Conservation (phyloP, 1,140 invertebrate species). For the Scaptomyza montana region DNA sequence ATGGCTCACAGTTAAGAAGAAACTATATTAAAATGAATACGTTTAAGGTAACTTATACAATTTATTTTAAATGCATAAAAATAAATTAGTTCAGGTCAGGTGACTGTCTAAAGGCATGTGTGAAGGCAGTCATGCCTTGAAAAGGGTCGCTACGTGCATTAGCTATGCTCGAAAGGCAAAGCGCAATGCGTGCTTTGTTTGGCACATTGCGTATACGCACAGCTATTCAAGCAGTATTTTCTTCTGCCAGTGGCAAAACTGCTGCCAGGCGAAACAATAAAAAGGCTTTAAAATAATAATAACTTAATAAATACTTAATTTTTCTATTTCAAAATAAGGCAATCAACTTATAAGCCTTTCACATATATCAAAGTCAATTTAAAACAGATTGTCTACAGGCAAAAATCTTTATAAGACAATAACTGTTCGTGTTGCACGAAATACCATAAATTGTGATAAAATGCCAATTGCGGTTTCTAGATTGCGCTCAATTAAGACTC, state of each 20-base stretch:
- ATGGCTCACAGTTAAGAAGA: background rate
- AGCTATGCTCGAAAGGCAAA: conserved; percentile 67
- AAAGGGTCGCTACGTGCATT: conserved; percentile 65
- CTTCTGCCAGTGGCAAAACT: conserved; percentile 29
- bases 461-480: background rate
- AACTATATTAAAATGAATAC: background rate
- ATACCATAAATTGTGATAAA: conserved; percentile 1
- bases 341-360: too few relatives aligned
- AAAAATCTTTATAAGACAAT: too few relatives aligned
- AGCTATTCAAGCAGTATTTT: conserved; percentile 57
- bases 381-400: too few relatives aligned
- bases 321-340: background rate
- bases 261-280: conserved; percentile 8
- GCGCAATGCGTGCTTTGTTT: conserved; percentile 55
- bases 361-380: too few relatives aligned
- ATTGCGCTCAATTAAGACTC: background rate
- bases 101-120: conserved; percentile 17
- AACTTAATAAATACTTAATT: conserved; percentile 16
- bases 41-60: background rate
- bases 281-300: background rate
- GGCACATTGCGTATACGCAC: conserved; percentile 68
- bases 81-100: background rate
- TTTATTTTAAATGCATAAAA: conserved; percentile 1
- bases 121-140: background rate
- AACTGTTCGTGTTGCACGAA: background rate